These are phyloP conservation scores for Prosapia bicincta DNA, from an alignment of 2,888 invertebrate genomes.

Conservation along the genomic window DNA sequence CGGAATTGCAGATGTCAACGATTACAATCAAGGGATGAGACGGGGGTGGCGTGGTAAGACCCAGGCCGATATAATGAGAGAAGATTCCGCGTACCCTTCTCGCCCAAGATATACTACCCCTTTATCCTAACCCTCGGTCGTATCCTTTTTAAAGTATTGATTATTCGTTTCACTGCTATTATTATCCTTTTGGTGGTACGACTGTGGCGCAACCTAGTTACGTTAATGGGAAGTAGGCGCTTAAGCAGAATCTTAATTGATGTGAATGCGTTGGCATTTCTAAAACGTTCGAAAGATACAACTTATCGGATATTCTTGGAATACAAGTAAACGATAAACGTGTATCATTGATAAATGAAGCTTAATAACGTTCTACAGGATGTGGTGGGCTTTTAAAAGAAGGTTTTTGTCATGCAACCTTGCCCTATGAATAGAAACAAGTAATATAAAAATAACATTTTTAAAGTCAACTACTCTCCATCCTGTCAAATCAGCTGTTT, in stretches of 20 bases:
- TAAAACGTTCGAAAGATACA: background rate
- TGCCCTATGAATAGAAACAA: too few species aligned
- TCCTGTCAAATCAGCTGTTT: too few species aligned
- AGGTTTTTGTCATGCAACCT: too few species aligned
- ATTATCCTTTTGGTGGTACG: background rate
- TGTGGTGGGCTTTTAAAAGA: too few species aligned
- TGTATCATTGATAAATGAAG: too few species aligned
- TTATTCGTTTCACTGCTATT: constrained; percentile 6
- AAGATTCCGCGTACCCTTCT: background rate
- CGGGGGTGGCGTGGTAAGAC: background rate
- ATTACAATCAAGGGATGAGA: constrained; percentile 25
- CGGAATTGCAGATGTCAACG: constrained; percentile 31
- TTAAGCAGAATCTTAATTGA: background rate
- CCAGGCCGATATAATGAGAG: background rate
- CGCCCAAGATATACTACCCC: background rate
- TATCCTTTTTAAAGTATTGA: constrained; percentile 3
- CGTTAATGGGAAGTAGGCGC: background rate
- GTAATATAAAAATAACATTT: too few species aligned
- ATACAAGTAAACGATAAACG: too few species aligned
- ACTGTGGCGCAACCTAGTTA: background rate
- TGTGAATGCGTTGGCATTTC: background rate
- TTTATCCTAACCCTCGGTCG: background rate
- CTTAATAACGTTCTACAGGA: too few species aligned
- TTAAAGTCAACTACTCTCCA: too few species aligned
- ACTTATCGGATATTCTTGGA: too few species aligned